These are phyloP conservation scores for Amblyornis subalaris DNA, from an alignment of 2,113 vertebrate species.

Conservation along the genomic window DNA sequence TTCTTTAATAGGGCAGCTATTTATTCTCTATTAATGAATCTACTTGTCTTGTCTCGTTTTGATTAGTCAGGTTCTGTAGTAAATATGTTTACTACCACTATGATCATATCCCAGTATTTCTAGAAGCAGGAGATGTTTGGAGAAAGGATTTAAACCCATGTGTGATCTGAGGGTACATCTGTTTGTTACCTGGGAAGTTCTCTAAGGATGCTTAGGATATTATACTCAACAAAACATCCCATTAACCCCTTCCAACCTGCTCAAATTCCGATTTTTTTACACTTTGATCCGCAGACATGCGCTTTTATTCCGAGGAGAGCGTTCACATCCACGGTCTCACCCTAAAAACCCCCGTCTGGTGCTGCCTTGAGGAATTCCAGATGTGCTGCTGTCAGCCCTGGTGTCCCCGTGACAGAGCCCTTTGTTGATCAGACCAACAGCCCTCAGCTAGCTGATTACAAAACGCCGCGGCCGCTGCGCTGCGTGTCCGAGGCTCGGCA, in stretches of 20 bases:
- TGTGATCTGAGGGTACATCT: not conserved
- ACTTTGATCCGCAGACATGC: not conserved
- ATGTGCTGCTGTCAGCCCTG: not conserved
- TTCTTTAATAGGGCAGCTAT: not conserved
- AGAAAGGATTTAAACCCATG: not conserved
- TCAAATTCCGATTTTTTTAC: not conserved
- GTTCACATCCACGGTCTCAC: not conserved
- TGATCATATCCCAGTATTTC: fast-evolving
- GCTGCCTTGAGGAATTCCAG: not conserved
- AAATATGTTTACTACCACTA: not conserved
- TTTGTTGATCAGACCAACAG: constrained; percentile 51
- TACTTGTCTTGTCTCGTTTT: not conserved
- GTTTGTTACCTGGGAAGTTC: not conserved
- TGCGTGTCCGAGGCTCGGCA: constrained; percentile 3
- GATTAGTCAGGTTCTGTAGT: not conserved
- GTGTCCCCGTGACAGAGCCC: not conserved
- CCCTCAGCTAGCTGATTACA: constrained; percentile 53
- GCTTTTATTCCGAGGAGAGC: not conserved
- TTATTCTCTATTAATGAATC: not conserved
- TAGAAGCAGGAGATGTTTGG: not conserved
- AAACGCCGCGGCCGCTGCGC: not conserved
- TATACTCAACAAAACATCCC: not conserved
- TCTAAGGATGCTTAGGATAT: not conserved
- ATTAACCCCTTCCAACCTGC: not conserved
- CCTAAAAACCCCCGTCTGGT: not conserved